phyloP scores from a whole-genome alignment of 2,113 vertebrate genomes.

The Zosterops borbonicus region DNA sequence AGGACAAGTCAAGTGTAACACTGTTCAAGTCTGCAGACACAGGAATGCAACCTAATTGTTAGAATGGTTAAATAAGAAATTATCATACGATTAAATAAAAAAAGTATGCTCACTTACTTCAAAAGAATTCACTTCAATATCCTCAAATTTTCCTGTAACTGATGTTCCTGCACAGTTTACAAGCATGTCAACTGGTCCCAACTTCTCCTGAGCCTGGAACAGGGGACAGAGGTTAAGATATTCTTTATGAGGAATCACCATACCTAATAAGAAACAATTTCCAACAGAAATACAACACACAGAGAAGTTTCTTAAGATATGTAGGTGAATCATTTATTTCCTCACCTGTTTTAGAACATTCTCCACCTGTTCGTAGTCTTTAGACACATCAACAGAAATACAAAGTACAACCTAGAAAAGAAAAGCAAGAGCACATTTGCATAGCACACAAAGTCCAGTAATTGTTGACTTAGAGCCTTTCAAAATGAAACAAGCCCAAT shows the following conservation, averaged over 20 bases:
- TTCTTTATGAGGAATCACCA: background rate
- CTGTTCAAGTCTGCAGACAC: background rate
- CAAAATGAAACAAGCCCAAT: background rate
- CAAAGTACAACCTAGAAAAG: constrained; percentile 89
- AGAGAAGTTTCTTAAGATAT: background rate
- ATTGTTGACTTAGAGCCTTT: background rate
- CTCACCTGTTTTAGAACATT: constrained; percentile 95
- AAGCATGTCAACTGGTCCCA: constrained; percentile 97
- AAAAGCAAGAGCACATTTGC: background rate
- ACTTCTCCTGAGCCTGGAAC: constrained; percentile 92
- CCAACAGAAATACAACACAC: background rate
- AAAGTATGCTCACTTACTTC: constrained; percentile 77
- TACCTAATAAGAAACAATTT: background rate
- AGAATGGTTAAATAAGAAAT: background rate
- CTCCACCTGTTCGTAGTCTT: constrained; percentile 92
- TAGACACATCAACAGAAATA: constrained; percentile 95
- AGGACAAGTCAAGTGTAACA: background rate
- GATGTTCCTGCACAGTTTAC: constrained; percentile 92
- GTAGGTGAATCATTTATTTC: background rate
- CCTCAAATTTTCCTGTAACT: constrained; percentile 90
- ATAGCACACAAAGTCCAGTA: background rate
- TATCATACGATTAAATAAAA: background rate
- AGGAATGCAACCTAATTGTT: background rate
- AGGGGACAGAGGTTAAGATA: background rate
- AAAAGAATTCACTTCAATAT: constrained; percentile 86